Evolutionary conservation across 64 coral and sea anemone genomes (phyloP).

Genomic region (Orbicella faveolata): DNA sequence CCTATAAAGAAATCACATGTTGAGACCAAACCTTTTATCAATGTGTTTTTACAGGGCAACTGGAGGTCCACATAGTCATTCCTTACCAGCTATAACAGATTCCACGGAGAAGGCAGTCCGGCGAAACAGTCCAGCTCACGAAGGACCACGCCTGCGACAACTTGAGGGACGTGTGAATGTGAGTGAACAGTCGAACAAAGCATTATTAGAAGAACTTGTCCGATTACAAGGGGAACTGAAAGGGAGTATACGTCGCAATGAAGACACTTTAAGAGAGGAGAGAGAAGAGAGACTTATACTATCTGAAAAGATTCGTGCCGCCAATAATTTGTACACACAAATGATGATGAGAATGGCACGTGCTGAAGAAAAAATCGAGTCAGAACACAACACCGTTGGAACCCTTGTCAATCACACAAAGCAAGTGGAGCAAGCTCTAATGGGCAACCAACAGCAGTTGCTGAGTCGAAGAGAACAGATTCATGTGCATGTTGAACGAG

Average conservation of each 20-base stretch:
- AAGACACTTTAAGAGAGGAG: conserved; percentile 83
- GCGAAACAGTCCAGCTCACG: conserved; percentile 34
- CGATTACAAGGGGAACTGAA: conserved; percentile 93
- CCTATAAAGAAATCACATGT: no score
- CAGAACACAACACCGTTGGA: conserved; percentile 80
- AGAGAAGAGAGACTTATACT: conserved; percentile 85
- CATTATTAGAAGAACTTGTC: conserved; percentile 91
- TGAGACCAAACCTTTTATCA: background rate
- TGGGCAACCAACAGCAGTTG: conserved; percentile 91
- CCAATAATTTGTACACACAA: conserved; percentile 91
- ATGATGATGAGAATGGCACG: conserved; percentile 87
- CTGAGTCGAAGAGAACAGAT: conserved; percentile 87
- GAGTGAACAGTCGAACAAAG: conserved; percentile 94
- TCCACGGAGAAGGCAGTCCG: conserved; percentile 6
- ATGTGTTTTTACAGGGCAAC: conserved; percentile 5
- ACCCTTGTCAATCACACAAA: conserved; percentile 94
- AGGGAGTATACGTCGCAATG: conserved; percentile 79
- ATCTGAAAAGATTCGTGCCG: conserved; percentile 85
- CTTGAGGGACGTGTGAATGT: conserved; percentile 85
- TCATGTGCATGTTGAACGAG: conserved; percentile 74
- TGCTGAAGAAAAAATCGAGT: conserved; percentile 93
- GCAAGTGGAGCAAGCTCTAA: conserved; percentile 91
- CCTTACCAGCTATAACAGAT: conserved; percentile 55
- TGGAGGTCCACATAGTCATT: conserved; percentile 6
- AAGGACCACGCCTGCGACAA: conserved; percentile 43